Conservation (phyloP, 2,888 invertebrate species). For the Syrista parreyssii region DNA sequence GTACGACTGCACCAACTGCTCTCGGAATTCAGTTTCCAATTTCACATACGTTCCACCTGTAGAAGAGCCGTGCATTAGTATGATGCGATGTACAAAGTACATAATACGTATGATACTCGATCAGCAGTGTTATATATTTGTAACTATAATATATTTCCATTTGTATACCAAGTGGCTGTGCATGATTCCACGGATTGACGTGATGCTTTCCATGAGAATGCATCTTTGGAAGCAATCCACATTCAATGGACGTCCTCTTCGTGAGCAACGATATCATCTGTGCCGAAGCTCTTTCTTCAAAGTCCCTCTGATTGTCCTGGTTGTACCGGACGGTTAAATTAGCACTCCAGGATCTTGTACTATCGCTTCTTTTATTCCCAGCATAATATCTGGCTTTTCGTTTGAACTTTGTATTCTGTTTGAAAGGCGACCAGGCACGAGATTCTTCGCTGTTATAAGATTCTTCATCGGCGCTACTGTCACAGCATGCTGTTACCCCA, state of each 20-base stretch:
- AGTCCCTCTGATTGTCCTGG: constrained; percentile 88
- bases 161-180: constrained; percentile 51
- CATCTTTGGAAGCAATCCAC: constrained; percentile 37
- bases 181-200: constrained; percentile 36
- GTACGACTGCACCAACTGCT: constrained; percentile 60
- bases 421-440: constrained; percentile 36
- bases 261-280: constrained; percentile 75
- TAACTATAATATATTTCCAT: not conserved
- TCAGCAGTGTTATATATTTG: no score
- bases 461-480: constrained; percentile 55
- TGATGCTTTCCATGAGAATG: constrained; percentile 41
- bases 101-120: no score
- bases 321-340: constrained; percentile 84
- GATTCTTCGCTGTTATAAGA: constrained; percentile 59
- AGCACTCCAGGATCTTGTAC: constrained; percentile 78
- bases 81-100: no score
- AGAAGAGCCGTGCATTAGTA: constrained; percentile 15
- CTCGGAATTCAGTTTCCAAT: constrained; percentile 83
- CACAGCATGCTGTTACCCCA: constrained; percentile 43
- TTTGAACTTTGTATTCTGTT: constrained; percentile 37
- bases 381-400: constrained; percentile 38
- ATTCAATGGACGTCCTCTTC: constrained; percentile 61
- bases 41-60: constrained; percentile 80
- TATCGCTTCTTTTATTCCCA: constrained; percentile 60
- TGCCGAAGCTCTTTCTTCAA: constrained; percentile 81